Conservation (phyloP, 2,113 vertebrate species). For the Clinocottus analis region DNA sequence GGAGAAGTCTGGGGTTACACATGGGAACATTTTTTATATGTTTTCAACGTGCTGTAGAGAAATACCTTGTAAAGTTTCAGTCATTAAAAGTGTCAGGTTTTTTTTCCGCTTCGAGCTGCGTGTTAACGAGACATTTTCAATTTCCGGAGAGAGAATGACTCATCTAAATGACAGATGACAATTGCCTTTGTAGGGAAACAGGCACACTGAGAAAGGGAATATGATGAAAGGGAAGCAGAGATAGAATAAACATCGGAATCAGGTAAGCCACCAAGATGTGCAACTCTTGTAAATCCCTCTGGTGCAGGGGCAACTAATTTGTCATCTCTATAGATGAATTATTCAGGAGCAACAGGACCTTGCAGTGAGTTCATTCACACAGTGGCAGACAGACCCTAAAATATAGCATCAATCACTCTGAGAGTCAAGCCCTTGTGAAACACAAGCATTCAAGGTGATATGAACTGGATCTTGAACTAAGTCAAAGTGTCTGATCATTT, state of each 20-base stretch:
- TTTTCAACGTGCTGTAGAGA: slow-evolving; percentile 12
- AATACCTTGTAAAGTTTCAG: slow-evolving; percentile 42
- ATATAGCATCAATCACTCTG: slow-evolving; percentile 37
- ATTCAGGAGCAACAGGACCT: slow-evolving; percentile 34
- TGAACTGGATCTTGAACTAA: background rate
- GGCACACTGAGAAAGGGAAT: background rate
- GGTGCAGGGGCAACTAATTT: slow-evolving; percentile 34
- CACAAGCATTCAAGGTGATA: background rate
- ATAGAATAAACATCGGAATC: slow-evolving; percentile 5
- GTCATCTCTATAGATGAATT: slow-evolving; percentile 42
- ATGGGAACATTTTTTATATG: slow-evolving; percentile 34
- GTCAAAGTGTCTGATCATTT: background rate
- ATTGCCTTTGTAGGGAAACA: slow-evolving; percentile 11
- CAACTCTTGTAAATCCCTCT: slow-evolving; percentile 34
- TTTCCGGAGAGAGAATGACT: slow-evolving; percentile 37
- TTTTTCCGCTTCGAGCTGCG: background rate
- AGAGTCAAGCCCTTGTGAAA: slow-evolving; percentile 10
- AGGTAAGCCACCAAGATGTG: slow-evolving; percentile 17
- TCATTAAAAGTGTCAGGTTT: slow-evolving; percentile 33
- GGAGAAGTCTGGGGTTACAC: background rate
- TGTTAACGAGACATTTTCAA: slow-evolving; percentile 44
- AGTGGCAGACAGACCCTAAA: slow-evolving; percentile 25
- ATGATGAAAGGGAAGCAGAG: background rate
- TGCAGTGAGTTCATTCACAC: slow-evolving; percentile 34
- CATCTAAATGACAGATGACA: slow-evolving; percentile 35